Conservation (phyloP, 2,888 invertebrate genomes). For the Timema cristinae region DNA sequence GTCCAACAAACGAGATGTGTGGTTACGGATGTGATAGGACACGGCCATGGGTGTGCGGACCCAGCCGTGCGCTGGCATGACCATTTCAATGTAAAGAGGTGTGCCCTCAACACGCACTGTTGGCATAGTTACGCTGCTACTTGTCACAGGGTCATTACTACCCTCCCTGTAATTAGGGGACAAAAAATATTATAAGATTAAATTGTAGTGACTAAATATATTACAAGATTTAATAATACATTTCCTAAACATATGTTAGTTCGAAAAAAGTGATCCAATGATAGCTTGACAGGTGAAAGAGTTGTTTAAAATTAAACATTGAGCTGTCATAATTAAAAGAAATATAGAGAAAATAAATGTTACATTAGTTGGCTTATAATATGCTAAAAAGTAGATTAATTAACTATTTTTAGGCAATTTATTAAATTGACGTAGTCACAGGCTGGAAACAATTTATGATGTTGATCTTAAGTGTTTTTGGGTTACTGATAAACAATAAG, state of each 20-base stretch:
- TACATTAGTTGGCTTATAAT: no score
- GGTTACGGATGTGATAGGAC: constrained; percentile 67
- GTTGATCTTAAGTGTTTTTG: no score
- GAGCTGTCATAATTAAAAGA: background rate
- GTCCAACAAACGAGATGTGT: constrained; percentile 65
- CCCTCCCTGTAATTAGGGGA: constrained; percentile 20
- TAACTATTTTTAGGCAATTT: no score
- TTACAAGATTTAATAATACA: no score
- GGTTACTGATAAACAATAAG: background rate
- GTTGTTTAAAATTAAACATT: no score
- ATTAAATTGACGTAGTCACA: no score
- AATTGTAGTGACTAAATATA: no score
- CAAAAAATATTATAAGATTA: background rate
- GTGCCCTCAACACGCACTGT: constrained; percentile 53
- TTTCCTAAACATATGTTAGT: no score
- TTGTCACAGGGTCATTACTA: constrained; percentile 39
- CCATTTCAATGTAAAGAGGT: constrained; percentile 42
- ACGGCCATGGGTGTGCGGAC: constrained; percentile 68
- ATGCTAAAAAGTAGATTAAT: no score
- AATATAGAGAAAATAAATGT: background rate
- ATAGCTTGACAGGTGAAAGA: no score
- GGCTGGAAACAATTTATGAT: no score
- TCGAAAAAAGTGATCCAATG: no score
- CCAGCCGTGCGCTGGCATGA: constrained; percentile 67
- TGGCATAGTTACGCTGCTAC: constrained; percentile 54